These are phyloP conservation scores for Mesocentrotus franciscanus DNA, from an alignment of 53 echinoderm and acorn worm genomes.

Conservation along the genomic window DNA sequence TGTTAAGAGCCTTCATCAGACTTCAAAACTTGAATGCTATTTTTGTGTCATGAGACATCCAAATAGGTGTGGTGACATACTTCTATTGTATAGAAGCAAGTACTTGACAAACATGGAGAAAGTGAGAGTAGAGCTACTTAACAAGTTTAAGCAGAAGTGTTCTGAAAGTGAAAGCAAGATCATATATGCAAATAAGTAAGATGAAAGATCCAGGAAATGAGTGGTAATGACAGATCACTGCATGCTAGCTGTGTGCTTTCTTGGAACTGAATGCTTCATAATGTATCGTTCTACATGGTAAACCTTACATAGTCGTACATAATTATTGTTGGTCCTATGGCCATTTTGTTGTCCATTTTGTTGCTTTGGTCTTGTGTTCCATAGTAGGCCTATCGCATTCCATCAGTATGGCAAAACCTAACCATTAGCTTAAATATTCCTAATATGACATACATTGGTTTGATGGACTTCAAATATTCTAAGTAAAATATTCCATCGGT, in stretches of 20 bases:
- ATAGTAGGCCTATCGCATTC: no score
- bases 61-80: not conserved
- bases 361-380: no score
- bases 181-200: not conserved
- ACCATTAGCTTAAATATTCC: no score
- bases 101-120: not conserved
- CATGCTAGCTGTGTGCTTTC: not conserved
- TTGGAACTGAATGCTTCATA: not conserved
- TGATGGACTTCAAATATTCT: no score
- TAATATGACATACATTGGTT: no score
- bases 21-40: not conserved
- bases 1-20: not conserved
- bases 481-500: no score
- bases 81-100: not conserved
- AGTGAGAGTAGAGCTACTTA: conserved; percentile 13
- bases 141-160: not conserved
- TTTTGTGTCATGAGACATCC: not conserved
- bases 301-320: not conserved
- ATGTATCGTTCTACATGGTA: not conserved
- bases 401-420: no score
- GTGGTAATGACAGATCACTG: not conserved
- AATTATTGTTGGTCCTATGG: not conserved
- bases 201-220: conserved; percentile 4
- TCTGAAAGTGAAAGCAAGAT: conserved; percentile 19
- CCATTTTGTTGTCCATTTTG: no score